Evolutionary conservation across 2,113 vertebrate species (phyloP).

Genomic region (Fulmarus glacialis): DNA sequence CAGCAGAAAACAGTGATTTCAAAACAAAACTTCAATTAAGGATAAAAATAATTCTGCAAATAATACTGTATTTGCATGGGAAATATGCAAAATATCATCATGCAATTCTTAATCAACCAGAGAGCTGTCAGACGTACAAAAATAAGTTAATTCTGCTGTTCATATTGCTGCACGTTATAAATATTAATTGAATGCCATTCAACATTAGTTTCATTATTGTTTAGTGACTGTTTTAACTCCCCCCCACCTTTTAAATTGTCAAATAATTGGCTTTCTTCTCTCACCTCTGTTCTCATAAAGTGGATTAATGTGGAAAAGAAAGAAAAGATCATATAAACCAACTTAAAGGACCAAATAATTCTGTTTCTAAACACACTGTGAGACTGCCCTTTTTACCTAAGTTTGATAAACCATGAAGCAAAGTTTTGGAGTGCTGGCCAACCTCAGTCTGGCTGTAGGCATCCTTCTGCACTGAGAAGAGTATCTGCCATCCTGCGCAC

Average conservation of each 20-base stretch:
- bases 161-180: conserved; percentile 55
- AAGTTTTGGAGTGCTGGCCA: neutral
- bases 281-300: neutral
- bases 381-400: neutral
- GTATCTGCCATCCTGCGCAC: neutral
- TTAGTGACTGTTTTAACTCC: conserved; percentile 39
- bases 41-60: conserved; percentile 65
- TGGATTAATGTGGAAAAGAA: neutral
- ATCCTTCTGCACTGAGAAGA: neutral
- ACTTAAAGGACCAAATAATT: neutral
- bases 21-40: conserved; percentile 61
- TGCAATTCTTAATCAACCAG: conserved; percentile 61
- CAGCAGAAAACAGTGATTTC: conserved; percentile 29
- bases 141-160: conserved; percentile 68
- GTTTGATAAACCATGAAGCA: neutral
- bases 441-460: neutral
- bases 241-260: conserved; percentile 29
- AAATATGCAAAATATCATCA: conserved; percentile 64
- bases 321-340: neutral
- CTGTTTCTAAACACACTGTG: neutral
- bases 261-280: conserved; percentile 62
- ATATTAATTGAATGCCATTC: conserved; percentile 70
- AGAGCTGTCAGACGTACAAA: conserved; percentile 70
- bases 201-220: conserved; percentile 62
- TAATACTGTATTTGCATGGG: conserved; percentile 54